Conservation (phyloP, 2,113 vertebrate genomes). For the Herpetotheres cachinnans region DNA sequence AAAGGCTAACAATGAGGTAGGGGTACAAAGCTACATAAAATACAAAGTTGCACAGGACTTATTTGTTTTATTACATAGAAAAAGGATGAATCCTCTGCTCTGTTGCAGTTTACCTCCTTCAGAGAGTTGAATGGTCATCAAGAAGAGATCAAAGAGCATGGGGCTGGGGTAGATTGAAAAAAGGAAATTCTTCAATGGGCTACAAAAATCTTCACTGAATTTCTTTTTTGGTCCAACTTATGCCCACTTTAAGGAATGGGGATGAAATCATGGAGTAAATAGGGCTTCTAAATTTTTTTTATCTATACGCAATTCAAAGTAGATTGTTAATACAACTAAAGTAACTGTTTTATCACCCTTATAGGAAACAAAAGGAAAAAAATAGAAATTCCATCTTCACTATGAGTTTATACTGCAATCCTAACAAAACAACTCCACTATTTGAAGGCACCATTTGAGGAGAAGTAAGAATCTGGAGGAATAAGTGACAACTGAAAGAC, state of each 20-base stretch:
- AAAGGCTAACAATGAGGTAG: neutral
- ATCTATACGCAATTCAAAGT: neutral
- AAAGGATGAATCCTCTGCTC: neutral
- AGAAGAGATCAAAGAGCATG: neutral
- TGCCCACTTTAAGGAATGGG: neutral
- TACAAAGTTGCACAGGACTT: neutral
- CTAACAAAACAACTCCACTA: neutral
- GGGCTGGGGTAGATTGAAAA: neutral
- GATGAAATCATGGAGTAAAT: neutral
- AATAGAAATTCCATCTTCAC: neutral
- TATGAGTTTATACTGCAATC: neutral
- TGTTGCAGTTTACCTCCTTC: neutral
- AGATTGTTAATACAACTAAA: neutral
- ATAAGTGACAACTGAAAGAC: neutral
- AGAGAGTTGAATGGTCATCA: neutral
- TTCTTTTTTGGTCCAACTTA: neutral
- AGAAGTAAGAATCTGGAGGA: neutral
- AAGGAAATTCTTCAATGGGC: neutral
- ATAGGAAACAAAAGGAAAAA: neutral
- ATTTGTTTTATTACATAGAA: neutral
- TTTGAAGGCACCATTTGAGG: neutral
- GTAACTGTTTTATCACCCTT: neutral
- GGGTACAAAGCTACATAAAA: neutral
- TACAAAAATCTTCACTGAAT: neutral
- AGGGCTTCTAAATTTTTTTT: neutral